Evolutionary conservation across 2,888 invertebrate genomes (phyloP).

Genomic region (Apomyelois bistriatella): DNA sequence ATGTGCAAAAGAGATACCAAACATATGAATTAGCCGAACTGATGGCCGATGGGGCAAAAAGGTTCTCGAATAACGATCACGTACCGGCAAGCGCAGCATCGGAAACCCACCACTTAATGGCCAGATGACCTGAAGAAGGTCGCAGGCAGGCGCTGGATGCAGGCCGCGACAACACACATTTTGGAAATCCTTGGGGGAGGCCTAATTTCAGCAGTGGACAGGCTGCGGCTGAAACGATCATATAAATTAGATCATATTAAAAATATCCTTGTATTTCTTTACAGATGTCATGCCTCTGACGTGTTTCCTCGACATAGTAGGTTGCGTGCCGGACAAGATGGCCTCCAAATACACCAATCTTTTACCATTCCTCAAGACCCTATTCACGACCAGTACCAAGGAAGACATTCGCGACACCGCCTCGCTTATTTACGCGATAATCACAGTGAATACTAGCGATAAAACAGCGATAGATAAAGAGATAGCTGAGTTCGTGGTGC

Average conservation of each 20-base stretch:
- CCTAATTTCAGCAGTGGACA: too few species aligned
- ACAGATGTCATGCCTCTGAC: conserved; percentile 83
- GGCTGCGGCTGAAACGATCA: too few species aligned
- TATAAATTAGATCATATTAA: neutral
- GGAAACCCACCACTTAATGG: too few species aligned
- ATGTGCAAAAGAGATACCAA: too few species aligned
- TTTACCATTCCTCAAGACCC: conserved; percentile 82
- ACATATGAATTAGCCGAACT: too few species aligned
- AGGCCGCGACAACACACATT: too few species aligned
- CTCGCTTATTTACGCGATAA: conserved; percentile 87
- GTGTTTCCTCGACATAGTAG: conserved; percentile 91
- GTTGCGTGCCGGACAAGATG: conserved; percentile 87
- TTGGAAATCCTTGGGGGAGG: too few species aligned
- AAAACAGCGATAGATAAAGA: conserved; percentile 69
- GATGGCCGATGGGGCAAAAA: too few species aligned
- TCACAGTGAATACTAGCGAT: conserved; percentile 82
- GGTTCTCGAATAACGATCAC: too few species aligned
- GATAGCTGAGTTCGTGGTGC: conserved; percentile 73
- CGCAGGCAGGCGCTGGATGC: too few species aligned
- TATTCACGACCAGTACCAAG: conserved; percentile 84
- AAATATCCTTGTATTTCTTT: conserved; percentile 18
- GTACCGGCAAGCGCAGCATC: too few species aligned
- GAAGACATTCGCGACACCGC: conserved; percentile 87
- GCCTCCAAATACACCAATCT: conserved; percentile 82
- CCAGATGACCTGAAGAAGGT: too few species aligned